phyloP scores from a whole-genome alignment of 2,888 invertebrate species.

The Apomyelois bistriatella region DNA sequence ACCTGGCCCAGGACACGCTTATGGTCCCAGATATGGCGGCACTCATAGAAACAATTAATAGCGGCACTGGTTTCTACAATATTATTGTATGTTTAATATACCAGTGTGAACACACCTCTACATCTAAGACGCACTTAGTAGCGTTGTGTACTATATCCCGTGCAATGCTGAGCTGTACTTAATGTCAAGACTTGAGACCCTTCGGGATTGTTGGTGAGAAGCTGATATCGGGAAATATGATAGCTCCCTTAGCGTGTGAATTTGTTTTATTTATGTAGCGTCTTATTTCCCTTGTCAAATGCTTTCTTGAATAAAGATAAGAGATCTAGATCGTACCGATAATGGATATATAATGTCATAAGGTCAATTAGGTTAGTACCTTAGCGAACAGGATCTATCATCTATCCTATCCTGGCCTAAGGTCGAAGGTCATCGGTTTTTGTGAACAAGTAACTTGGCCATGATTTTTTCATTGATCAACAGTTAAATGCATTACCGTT shows the following conservation, averaged over 20 bases:
- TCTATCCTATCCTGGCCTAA: too few relatives aligned
- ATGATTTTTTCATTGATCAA: too few relatives aligned
- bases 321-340: background rate
- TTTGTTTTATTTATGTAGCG: background rate
- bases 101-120: background rate
- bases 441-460: too few relatives aligned
- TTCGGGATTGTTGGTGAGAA: background rate
- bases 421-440: too few relatives aligned
- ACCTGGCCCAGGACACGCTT: too few relatives aligned
- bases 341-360: background rate
- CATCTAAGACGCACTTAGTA: background rate
- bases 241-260: background rate
- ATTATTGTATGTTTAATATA: background rate
- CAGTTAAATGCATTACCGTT: too few relatives aligned
- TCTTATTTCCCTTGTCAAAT: background rate
- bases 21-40: too few relatives aligned
- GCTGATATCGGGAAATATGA: background rate
- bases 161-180: constrained; percentile 2
- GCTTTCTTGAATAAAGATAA: background rate
- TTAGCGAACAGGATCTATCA: too few relatives aligned
- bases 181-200: background rate
- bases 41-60: too few relatives aligned
- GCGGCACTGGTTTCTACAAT: too few relatives aligned
- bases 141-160: background rate
- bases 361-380: too few relatives aligned